A percentile compares a stretch with the other conserved stretches of the same genome.
phyloP scores from a whole-genome alignment of 1,140 invertebrate genomes.

The Aleiodes sp. region DNA sequence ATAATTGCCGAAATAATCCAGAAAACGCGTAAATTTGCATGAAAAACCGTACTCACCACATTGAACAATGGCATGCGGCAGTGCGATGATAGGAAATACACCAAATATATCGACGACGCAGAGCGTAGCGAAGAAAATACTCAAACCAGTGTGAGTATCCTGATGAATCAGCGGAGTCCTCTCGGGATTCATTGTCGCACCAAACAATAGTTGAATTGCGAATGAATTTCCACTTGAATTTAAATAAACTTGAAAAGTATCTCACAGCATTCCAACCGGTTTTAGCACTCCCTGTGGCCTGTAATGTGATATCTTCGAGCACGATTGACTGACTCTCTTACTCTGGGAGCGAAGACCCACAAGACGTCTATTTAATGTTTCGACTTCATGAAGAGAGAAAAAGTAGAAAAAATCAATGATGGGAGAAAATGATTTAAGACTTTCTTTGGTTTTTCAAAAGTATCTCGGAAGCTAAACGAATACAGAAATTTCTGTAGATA shows the following conservation, averaged over 20 bases:
- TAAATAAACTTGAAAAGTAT: not conserved
- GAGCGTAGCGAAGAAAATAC: constrained; percentile 75
- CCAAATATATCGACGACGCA: constrained; percentile 84
- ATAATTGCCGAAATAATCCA: too few relatives aligned
- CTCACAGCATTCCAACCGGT: constrained; percentile 48
- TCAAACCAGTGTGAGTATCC: constrained; percentile 63
- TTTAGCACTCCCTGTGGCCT: constrained; percentile 32
- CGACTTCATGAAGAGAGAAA: not conserved
- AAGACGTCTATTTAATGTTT: constrained; percentile 31
- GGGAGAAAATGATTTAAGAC: too few relatives aligned
- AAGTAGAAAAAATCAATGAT: constrained; percentile 18
- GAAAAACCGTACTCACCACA: constrained; percentile 77
- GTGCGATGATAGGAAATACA: constrained; percentile 79
- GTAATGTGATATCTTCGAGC: constrained; percentile 58
- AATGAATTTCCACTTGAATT: not conserved
- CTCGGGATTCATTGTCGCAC: constrained; percentile 49
- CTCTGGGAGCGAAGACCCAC: constrained; percentile 45
- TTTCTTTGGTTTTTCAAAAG: too few relatives aligned
- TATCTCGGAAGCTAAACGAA: too few relatives aligned
- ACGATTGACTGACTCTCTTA: constrained; percentile 33
- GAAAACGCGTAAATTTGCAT: too few relatives aligned
- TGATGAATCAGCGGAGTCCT: constrained; percentile 46
- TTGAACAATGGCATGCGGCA: constrained; percentile 76
- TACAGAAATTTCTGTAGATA: too few relatives aligned
- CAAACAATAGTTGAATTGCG: not conserved